A percentile compares a stretch with the other conserved stretches of the same genome.
These are phyloP conservation scores for Sternotherus odoratus DNA, from an alignment of 2,797 vertebrate species.

Conservation along the genomic window DNA sequence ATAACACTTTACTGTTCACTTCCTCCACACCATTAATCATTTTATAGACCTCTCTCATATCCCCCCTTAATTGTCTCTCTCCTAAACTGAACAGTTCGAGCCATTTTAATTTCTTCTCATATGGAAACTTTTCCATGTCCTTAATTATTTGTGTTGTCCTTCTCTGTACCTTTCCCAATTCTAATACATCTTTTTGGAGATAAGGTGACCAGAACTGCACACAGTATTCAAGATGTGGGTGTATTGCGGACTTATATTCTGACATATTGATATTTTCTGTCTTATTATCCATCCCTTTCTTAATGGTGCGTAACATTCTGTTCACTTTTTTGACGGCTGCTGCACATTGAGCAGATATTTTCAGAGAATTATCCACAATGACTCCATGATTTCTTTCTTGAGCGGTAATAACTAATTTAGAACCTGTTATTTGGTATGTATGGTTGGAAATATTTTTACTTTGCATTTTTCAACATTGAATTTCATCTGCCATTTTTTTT, in stretches of 20 bases:
- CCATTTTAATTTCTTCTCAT: background rate
- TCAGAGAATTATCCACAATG: background rate
- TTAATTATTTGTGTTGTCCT: background rate
- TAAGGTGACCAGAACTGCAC: background rate
- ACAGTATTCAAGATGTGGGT: background rate
- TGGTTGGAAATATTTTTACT: background rate
- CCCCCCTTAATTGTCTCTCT: background rate
- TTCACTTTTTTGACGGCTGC: background rate
- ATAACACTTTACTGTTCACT: background rate
- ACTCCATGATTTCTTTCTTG: background rate
- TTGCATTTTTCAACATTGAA: background rate
- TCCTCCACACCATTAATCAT: background rate
- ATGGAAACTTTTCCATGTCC: background rate
- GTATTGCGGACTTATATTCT: background rate
- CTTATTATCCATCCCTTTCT: background rate
- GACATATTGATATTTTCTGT: background rate
- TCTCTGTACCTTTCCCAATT: background rate
- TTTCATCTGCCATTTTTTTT: background rate
- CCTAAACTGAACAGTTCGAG: background rate
- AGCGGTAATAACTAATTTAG: background rate
- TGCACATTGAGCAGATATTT: background rate
- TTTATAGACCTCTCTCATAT: background rate
- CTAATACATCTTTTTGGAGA: background rate
- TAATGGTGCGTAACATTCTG: background rate
- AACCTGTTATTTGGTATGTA: background rate